Base-by-base conservation (phyloP, 2,797 vertebrate genomes). In the Liparis tanakae region DNA sequence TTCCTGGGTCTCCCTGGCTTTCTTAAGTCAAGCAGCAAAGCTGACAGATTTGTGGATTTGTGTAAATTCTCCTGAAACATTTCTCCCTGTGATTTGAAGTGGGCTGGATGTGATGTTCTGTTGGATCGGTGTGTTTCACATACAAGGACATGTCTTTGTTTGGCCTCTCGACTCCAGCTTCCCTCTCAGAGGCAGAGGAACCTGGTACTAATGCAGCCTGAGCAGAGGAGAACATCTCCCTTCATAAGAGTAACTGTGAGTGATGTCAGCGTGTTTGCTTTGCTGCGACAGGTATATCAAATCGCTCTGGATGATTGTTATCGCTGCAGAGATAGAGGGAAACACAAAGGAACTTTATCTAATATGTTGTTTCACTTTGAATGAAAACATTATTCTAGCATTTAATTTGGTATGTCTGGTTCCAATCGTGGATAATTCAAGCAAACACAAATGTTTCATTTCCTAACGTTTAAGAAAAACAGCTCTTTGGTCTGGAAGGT, bases 341-440 rank as follows among this genome's bases (percentile, higher is more conserved):
- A 10, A 72, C 82, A 84, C 70, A 85, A 69, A 44, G 65, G 54
- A 74, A 72, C 55, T 76, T 76, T 65, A 82, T 81, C 77, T 73
- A 84, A 88, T 80, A 75, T 87, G 61, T 85, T 85, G 67, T 83
- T 90, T 81, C 74, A 88, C 64, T 76, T 83, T 78, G 60, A 83
- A 85, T 67, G 71, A 78, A 86, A 90, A 85, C 66, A 80, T 83
- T 88, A 78, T 81, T 81, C 79, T 75, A 72, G 76, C 67, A 77
- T 86, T 73, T 90, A 82, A 92, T 90, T 88, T 83, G 67, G 63
- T 78, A 58, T 89, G 86, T 89, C 90, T 93, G 91, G 85, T 75
- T 89, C 74, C 83, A 86, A 89, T 93, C 91, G 88, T 51, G 58
- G 80, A 86, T 88, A 89, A 92, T 86, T 91, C 74, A 83, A 88